Conservation (phyloP, 2,113 vertebrate genomes). For the Typhlomys cinereus region DNA sequence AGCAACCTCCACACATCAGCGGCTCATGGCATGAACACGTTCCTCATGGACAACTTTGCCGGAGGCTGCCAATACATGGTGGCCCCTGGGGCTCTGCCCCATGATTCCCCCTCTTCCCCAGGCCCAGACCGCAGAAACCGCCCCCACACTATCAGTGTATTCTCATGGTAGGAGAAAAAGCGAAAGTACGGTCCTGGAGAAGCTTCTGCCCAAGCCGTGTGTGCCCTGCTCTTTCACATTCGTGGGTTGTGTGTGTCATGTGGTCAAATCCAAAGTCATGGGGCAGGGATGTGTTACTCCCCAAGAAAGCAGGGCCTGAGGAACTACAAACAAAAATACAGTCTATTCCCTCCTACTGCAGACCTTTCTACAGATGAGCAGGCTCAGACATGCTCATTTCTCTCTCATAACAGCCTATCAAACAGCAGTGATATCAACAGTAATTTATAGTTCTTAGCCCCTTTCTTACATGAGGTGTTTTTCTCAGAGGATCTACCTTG, state of each 20-base stretch:
- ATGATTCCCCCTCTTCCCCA: not conserved
- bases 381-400: not conserved
- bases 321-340: not conserved
- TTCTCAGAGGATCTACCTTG: not conserved
- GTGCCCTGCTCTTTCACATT: not conserved
- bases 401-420: not conserved
- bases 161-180: not conserved
- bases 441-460: no score
- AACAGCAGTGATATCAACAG: not conserved
- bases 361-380: no score
- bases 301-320: not conserved
- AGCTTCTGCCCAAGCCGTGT: not conserved
- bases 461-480: not conserved
- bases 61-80: no score
- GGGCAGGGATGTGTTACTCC: not conserved
- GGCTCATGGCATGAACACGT: not conserved
- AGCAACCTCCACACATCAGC: not conserved
- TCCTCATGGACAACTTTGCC: not conserved
- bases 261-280: not conserved
- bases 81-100: not conserved
- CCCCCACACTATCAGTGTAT: not conserved
- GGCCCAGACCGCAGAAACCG: not conserved
- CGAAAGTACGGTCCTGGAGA: rapidly evolving
- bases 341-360: rapidly evolving
- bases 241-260: not conserved